Percentiles rank a stretch among this genome's conserved stretches.
Conservation (phyloP, 2,113 vertebrate genomes). For the Sterna hirundo region DNA sequence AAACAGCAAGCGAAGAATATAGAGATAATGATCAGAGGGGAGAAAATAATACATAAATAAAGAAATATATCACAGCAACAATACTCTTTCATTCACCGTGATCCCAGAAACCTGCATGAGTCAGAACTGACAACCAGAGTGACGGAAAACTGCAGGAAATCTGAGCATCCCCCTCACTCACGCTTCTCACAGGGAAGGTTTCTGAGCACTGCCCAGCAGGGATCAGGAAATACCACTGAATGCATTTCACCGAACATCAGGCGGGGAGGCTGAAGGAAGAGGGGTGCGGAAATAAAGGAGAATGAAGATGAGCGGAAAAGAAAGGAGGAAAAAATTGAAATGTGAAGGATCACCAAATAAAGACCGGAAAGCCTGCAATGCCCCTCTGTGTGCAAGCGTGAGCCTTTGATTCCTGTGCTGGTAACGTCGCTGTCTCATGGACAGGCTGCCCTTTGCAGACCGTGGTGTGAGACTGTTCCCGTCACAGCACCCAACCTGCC, state of each 20-base stretch:
- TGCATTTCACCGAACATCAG: neutral
- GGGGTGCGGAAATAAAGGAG: neutral
- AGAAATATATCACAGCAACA: neutral
- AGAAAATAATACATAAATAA: neutral
- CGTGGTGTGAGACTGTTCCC: neutral
- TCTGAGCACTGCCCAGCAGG: neutral
- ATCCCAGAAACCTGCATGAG: neutral
- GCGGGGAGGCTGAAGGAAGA: neutral
- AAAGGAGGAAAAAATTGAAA: neutral
- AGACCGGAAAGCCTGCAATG: neutral
- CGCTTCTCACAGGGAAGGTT: neutral
- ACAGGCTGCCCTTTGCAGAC: neutral
- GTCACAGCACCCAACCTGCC: neutral
- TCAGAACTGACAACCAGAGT: neutral
- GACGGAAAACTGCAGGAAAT: neutral
- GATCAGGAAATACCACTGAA: neutral
- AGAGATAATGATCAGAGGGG: neutral
- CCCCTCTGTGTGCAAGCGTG: accelerated
- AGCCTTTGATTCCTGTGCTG: neutral
- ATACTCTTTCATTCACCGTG: neutral
- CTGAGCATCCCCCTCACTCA: neutral
- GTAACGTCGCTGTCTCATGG: accelerated
- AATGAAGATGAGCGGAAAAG: neutral
- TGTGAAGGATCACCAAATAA: neutral
- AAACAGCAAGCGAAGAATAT: neutral